Evolutionary conservation across 2,113 vertebrate genomes (phyloP), one percentile per base, ranked within the genome.

Genomic region (Tichodroma muraria): DNA sequence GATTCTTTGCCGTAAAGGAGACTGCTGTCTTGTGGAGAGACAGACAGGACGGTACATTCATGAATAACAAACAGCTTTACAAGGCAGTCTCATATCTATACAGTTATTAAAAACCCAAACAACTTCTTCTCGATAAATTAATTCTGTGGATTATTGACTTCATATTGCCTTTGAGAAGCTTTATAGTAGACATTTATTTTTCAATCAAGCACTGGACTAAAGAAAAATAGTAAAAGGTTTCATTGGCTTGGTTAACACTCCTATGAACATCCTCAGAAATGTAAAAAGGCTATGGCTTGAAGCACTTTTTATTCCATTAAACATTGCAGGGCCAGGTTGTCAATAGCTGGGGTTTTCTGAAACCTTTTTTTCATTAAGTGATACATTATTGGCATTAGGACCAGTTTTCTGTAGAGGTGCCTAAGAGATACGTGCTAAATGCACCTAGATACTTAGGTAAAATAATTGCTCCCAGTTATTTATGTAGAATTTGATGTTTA

Each of bases 111-210:
- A 85, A 73, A 2, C 0, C 9, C 23, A 79, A 75, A 28, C 20
- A 54, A 23, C 33, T 89, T 92, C 25, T 87, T 88, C 64, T 77
- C 54, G 49, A 73, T 69, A 88, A 90, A 86, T 95, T 92, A 95
- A 68, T 80, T 86, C 77, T 84, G 60, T 73, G 57, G 68, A 80
- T 89, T 95, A 86, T 49, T 86, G 80, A 81, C 63, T 86, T 65
- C 50, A 28, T 57, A 31, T 73, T 88, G 69, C 44, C 69, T 93
- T 90, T 86, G 38, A 86, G 60, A 88, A 24, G 25, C 30, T 88
- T 95, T 89, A 37, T 78, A 50, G 40, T 80, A 80, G 47, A 45
- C 12, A 47, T 85, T 31, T 83, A 21, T 70, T 94, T 93, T 90
- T 85, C 70, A 79, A 10, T 38, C 31, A 75, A 81, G 47, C 44